These are phyloP conservation scores for Zoanthus gigantus DNA, from an alignment of 92 coral and sea anemone genomes.

Conservation along the genomic window DNA sequence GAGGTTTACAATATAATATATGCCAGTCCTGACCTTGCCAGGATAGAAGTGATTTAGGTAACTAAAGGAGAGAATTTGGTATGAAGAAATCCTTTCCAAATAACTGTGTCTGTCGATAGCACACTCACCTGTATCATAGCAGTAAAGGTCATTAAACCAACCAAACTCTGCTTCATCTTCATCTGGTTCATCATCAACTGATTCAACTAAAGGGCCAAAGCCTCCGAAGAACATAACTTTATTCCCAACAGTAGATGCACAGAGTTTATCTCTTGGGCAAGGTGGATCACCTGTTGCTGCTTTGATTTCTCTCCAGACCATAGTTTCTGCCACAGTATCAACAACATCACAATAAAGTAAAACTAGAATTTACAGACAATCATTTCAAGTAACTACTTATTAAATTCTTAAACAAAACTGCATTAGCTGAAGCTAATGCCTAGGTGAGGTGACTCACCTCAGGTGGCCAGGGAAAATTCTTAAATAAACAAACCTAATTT, in stretches of 20 bases:
- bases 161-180: slow-evolving; percentile 77
- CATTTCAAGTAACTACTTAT: too few species aligned
- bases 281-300: slow-evolving; percentile 70
- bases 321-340: slow-evolving; percentile 53
- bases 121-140: slow-evolving; percentile 76
- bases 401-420: too few species aligned
- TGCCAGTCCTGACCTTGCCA: too few species aligned
- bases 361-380: too few species aligned
- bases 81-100: too few species aligned
- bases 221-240: slow-evolving; percentile 82
- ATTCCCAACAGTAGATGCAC: slow-evolving; percentile 71
- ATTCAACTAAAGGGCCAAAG: slow-evolving; percentile 76
- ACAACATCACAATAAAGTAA: background rate
- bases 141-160: slow-evolving; percentile 83
- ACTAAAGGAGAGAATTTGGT: too few species aligned
- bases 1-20: too few species aligned
- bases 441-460: too few species aligned
- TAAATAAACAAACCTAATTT: too few species aligned
- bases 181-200: slow-evolving; percentile 33
- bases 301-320: slow-evolving; percentile 68
- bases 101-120: background rate
- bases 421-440: too few species aligned
- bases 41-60: too few species aligned
- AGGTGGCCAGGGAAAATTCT: too few species aligned
- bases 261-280: slow-evolving; percentile 80